Evolutionary conservation across 2,113 vertebrate genomes (phyloP), one percentile per base, ranked within the genome.

Genomic region (Sterrhoptilus dennistouni): DNA sequence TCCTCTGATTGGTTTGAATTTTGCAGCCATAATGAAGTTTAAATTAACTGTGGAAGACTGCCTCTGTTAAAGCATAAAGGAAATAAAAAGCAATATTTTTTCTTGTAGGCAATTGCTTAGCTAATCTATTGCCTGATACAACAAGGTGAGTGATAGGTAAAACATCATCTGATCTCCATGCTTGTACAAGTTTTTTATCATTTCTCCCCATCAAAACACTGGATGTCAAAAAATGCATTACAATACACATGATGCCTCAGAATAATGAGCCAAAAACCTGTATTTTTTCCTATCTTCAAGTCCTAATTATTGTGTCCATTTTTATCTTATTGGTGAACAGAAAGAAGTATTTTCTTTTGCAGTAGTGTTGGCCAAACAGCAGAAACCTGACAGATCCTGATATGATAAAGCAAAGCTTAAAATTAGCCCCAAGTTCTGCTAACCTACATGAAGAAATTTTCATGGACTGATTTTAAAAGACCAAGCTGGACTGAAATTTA

Each of bases 1-100:
- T 85, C 56, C 45, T n/a, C 56, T 90, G 36, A 95, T 53, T 71
- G 61, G 52, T 75, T 90, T 90, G 79, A 79, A 56, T 61, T 85
- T 60, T n/a, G 53, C 52, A 92, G 61, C 31, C 18, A 47, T 36
- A 79, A 40, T 33, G 75, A 64, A 2, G 4, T 38, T 87, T 79
- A 75, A 72, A 75, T 75, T 70, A 90, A 79, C 33, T 85, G 28
- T 22, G 28, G 36, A 35, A 88, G 38, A 85, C 23, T 42, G n/a
- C 82, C 50, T 79, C 59, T 47, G 14, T 70, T 92, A 59, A 44
- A 65, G 31, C 80, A 88, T 17, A n/a, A 85, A 79, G 38, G 12
- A 54, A 86, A 69, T 8, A 45, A 71, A 53, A 54, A 31, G 5
- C 15, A 45, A 2, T 23, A 14, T 52, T 89, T 85, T 82, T 71